These are phyloP conservation scores for Gobius niger DNA, from an alignment of 2,113 vertebrate species.

Conservation along the genomic window DNA sequence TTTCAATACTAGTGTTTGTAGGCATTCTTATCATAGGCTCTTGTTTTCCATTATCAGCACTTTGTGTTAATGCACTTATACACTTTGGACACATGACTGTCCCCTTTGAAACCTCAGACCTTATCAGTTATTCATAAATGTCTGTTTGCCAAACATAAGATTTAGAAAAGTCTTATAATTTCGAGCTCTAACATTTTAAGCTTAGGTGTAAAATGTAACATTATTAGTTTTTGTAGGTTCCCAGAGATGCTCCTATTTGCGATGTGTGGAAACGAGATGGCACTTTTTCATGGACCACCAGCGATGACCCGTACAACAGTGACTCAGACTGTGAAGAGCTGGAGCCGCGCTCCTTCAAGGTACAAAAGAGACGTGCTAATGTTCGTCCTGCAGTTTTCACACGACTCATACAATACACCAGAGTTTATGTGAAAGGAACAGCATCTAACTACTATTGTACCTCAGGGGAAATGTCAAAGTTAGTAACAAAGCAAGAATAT, in stretches of 20 bases:
- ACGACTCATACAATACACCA: neutral
- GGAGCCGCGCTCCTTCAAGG: constrained; percentile 81
- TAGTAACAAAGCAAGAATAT: constrained; percentile 2
- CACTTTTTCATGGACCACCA: constrained; percentile 61
- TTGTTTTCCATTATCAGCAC: no score
- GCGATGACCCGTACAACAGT: constrained; percentile 77
- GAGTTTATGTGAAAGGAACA: constrained; percentile 9
- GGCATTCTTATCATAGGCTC: no score
- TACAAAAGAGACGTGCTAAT: constrained; percentile 39
- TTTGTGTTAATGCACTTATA: no score
- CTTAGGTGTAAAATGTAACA: no score
- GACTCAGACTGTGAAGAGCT: constrained; percentile 81
- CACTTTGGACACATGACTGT: no score
- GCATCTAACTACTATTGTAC: neutral
- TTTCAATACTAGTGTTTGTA: no score
- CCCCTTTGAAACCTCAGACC: no score
- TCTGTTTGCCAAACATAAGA: no score
- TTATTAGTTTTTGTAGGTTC: constrained; percentile 38
- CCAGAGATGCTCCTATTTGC: constrained; percentile 63
- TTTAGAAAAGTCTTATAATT: no score
- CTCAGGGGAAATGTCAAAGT: neutral
- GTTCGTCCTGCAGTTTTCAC: neutral
- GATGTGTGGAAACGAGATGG: constrained; percentile 71
- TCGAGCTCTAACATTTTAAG: no score
- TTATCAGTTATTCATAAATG: no score